Evolutionary conservation across 2,797 vertebrate species (phyloP).

Genomic region (Loriculus beryllinus): DNA sequence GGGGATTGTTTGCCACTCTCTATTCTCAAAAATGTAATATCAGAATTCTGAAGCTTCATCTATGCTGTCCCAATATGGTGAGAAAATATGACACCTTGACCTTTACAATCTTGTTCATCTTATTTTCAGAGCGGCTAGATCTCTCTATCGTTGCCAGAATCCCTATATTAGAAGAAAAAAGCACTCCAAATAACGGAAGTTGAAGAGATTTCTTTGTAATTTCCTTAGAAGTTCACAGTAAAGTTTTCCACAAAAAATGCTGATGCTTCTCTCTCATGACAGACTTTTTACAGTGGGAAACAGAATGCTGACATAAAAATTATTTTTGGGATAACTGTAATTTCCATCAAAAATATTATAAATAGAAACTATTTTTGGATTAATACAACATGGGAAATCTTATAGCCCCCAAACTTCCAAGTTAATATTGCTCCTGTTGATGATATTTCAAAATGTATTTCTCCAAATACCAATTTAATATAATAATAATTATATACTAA

Average conservation of each 20-base stretch:
- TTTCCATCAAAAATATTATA: not conserved
- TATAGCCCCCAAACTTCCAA: not conserved
- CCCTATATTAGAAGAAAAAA: not conserved
- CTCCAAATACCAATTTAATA: not conserved
- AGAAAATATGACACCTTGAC: conserved; percentile 17
- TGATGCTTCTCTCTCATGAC: not conserved
- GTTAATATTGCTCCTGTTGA: not conserved
- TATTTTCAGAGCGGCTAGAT: not conserved
- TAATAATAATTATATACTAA: not conserved
- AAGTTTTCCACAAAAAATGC: not conserved
- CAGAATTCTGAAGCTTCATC: not conserved
- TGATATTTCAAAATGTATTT: not conserved
- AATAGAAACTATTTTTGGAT: not conserved
- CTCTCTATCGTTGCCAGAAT: not conserved
- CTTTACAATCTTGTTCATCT: not conserved
- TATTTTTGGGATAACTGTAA: not conserved
- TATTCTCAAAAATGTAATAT: not conserved
- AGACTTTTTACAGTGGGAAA: not conserved
- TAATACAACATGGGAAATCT: not conserved
- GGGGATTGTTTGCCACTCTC: not conserved
- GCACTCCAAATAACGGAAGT: not conserved
- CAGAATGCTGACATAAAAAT: not conserved
- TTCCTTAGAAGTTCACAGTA: not conserved
- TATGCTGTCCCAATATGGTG: not conserved
- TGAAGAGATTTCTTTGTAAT: not conserved